phyloP scores from a whole-genome alignment of 1,140 invertebrate genomes.

The Zaprionus ghesquierei region DNA sequence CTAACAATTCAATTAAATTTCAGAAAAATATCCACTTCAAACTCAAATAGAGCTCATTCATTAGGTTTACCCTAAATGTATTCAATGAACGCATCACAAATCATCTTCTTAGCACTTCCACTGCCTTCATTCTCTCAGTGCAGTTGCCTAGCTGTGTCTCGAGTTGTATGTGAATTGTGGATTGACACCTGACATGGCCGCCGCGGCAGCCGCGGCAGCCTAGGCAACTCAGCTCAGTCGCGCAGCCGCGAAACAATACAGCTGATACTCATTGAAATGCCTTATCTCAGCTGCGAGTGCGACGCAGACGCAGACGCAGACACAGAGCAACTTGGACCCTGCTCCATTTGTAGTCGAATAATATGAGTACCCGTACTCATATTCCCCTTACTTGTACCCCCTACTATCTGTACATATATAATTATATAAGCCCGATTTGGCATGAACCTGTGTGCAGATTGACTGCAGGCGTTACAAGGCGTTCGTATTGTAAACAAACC shows the following conservation, averaged over 20 bases:
- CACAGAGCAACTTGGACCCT: neutral
- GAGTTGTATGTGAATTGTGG: slow-evolving; percentile 23
- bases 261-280: slow-evolving; percentile 20
- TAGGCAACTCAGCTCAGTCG: neutral
- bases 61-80: neutral
- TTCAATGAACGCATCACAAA: neutral
- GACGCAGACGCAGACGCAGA: neutral
- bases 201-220: neutral
- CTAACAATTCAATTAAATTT: too few species aligned
- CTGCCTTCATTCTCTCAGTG: slow-evolving; percentile 8
- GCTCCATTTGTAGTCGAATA: slow-evolving; percentile 25
- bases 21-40: rapidly evolving
- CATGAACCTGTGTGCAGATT: slow-evolving; percentile 21
- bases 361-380: neutral
- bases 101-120: neutral
- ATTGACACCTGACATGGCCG: slow-evolving; percentile 71
- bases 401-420: slow-evolving; percentile 59
- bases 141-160: slow-evolving; percentile 32
- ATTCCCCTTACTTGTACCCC: neutral
- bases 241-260: slow-evolving; percentile 1
- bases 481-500: slow-evolving; percentile 22
- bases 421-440: slow-evolving; percentile 74
- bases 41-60: neutral
- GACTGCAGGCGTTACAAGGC: slow-evolving; percentile 55
- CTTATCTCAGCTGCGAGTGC: slow-evolving; percentile 1